Conservation (phyloP, 1,140 invertebrate genomes). For the Branchinecta lindahli region DNA sequence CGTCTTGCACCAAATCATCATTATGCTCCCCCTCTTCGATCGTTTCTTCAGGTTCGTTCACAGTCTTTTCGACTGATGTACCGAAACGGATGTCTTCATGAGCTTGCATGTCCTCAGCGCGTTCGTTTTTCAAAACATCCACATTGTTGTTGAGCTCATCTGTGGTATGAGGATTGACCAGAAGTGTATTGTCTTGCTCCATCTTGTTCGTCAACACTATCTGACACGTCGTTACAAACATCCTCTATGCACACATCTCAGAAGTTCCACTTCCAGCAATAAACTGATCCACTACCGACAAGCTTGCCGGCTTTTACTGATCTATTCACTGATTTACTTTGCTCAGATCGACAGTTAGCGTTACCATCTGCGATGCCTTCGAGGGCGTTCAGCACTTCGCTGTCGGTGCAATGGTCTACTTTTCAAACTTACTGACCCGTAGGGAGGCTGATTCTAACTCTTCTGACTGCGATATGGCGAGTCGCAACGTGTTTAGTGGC, state of each 20-base stretch:
- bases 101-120: not conserved
- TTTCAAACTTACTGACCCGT: not conserved
- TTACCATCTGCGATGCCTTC: constrained; percentile 3
- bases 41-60: not conserved
- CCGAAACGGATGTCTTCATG: not conserved
- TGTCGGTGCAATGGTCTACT: not conserved
- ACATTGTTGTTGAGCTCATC: too few species aligned
- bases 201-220: not conserved
- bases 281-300: not conserved
- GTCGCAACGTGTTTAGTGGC: too few species aligned
- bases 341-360: not conserved
- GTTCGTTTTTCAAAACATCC: not conserved
- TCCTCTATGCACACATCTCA: not conserved
- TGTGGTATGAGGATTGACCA: too few species aligned
- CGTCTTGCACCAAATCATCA: not conserved
- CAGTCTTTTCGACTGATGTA: not conserved
- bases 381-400: not conserved
- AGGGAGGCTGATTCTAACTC: not conserved
- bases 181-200: not conserved
- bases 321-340: not conserved
- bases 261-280: not conserved
- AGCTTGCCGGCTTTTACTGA: not conserved
- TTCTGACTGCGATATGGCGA: too few species aligned
- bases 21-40: not conserved
- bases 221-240: not conserved